These are phyloP conservation scores for Caenorhabditis angaria DNA, from an alignment of 2,888 invertebrate genomes.

Conservation along the genomic window DNA sequence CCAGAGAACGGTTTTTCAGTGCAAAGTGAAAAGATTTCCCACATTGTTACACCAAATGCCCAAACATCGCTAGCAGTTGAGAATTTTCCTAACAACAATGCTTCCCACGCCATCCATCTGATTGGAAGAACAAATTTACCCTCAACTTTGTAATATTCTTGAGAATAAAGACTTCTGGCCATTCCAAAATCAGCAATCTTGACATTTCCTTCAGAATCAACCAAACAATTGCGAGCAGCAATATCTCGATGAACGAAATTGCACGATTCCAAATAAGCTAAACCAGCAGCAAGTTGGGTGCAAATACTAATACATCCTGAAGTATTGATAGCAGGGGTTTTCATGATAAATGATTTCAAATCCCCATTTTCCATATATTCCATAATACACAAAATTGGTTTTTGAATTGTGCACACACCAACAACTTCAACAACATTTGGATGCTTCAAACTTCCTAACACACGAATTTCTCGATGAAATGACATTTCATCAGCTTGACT, in stretches of 20 bases:
- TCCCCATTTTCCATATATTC: slow-evolving; percentile 89
- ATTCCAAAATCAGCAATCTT: slow-evolving; percentile 83
- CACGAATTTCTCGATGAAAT: slow-evolving; percentile 62
- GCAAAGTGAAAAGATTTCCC: slow-evolving; percentile 85
- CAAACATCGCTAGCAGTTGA: slow-evolving; percentile 88
- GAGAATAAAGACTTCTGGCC: slow-evolving; percentile 82
- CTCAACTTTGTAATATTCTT: slow-evolving; percentile 86
- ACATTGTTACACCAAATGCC: slow-evolving; percentile 87
- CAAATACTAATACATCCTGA: slow-evolving; percentile 58
- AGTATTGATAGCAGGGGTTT: slow-evolving; percentile 30
- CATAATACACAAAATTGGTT: slow-evolving; percentile 84
- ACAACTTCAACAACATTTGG: slow-evolving; percentile 65
- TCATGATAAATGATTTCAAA: slow-evolving; percentile 78
- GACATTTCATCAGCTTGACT: slow-evolving; percentile 52
- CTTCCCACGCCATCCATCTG: slow-evolving; percentile 74
- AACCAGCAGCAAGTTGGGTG: slow-evolving; percentile 83
- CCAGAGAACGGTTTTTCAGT: slow-evolving; percentile 83
- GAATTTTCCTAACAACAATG: slow-evolving; percentile 78
- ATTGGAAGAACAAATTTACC: slow-evolving; percentile 81
- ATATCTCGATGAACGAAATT: slow-evolving; percentile 82
- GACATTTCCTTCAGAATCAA: slow-evolving; percentile 79
- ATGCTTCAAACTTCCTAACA: slow-evolving; percentile 59
- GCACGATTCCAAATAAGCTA: slow-evolving; percentile 87
- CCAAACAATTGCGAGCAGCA: slow-evolving; percentile 85
- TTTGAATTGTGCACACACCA: slow-evolving; percentile 53